Conservation (phyloP, 2,888 invertebrate genomes). For the Asteroscopus sphinx region DNA sequence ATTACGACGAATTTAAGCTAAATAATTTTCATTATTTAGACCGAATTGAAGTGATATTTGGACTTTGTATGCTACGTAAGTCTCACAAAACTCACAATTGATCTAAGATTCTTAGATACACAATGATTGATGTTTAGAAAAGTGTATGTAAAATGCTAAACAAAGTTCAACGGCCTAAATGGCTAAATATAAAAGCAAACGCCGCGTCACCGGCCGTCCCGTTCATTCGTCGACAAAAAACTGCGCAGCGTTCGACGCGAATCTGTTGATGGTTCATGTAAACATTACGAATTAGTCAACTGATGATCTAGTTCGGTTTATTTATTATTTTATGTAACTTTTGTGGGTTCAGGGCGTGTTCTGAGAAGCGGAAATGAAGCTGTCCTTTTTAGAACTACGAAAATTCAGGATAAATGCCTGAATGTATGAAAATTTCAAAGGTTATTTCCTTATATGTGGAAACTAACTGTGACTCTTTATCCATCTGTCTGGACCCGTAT, state of each 20-base stretch:
- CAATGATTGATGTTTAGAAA: slow-evolving; percentile 30
- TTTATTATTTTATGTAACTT: slow-evolving; percentile 27
- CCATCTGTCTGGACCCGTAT: no score
- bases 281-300: slow-evolving; percentile 47
- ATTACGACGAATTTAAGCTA: no score
- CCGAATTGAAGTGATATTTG: no score
- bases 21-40: no score
- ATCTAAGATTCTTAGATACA: slow-evolving; percentile 24
- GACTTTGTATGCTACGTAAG: not conserved
- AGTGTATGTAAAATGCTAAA: slow-evolving; percentile 34
- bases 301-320: slow-evolving; percentile 35
- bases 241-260: slow-evolving; percentile 29
- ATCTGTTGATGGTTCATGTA: slow-evolving; percentile 30
- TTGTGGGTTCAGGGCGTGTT: not conserved
- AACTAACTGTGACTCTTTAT: no score
- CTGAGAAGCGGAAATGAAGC: slow-evolving; percentile 1
- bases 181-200: slow-evolving; percentile 76
- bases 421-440: no score
- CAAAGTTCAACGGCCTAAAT: slow-evolving; percentile 76
- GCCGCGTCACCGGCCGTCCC: slow-evolving; percentile 65
- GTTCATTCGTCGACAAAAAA: slow-evolving; percentile 61
- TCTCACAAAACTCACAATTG: slow-evolving; percentile 12
- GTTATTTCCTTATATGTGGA: no score
- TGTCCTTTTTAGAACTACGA: no score
- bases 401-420: no score